Conservation (phyloP, 2,888 invertebrate species). For the Pandemis corylana region DNA sequence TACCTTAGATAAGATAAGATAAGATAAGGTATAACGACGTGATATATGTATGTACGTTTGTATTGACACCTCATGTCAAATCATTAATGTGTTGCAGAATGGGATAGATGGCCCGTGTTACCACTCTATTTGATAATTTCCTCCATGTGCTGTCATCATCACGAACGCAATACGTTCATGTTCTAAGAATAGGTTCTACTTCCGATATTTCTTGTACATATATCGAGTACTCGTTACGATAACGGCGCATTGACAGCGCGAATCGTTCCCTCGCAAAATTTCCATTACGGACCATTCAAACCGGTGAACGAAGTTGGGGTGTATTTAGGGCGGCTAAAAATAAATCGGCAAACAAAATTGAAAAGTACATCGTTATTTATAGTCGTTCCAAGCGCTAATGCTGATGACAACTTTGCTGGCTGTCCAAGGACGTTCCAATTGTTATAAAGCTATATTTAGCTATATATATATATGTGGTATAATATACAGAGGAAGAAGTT, state of each 20-base stretch:
- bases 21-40: too few species aligned
- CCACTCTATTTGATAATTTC: too few species aligned
- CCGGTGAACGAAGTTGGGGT: not conserved
- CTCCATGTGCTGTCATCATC: not conserved
- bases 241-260: constrained; percentile 1
- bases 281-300: constrained; percentile 10
- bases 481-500: too few species aligned
- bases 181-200: constrained; percentile 2
- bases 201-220: not conserved
- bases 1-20: too few species aligned
- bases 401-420: not conserved
- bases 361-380: constrained; percentile 11
- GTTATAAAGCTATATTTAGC: not conserved
- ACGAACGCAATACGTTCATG: not conserved
- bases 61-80: too few species aligned
- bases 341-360: constrained; percentile 9
- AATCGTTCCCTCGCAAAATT: constrained; percentile 3
- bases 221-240: not conserved
- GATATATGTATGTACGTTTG: too few species aligned
- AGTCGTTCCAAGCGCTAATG: not conserved
- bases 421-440: not conserved
- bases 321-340: constrained; percentile 13
- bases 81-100: too few species aligned
- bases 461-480: not conserved
- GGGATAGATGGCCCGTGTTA: too few species aligned